Base-by-base conservation (phyloP, 2,888 invertebrate species). In the Eustalomyia histrio region DNA sequence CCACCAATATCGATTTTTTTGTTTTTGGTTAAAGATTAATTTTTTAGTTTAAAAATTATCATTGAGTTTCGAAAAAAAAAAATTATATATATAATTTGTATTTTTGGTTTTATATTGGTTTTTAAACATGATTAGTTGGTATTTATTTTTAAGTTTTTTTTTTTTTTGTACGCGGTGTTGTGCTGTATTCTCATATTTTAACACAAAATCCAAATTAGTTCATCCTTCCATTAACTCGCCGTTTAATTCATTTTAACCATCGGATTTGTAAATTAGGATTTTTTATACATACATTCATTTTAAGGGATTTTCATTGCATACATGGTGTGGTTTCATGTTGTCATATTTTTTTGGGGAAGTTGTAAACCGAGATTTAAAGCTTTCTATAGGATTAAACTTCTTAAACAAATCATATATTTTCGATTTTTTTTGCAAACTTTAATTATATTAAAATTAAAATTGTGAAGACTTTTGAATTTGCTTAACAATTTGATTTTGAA, bases 151-250 rank as follows among this genome's bases (percentile, higher is more conserved):
- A 35, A 43, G 55, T 73, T 73, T 58, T 72, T 76, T 73, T 58
- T 72, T 76, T 71, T 17, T 29, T 58, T 65, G 57, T 57, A 69
- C 67, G 80, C 80, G 83, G 83, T 83, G 83, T 81, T 83, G 83
- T 83, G 76, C 69, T 83, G 61, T 76, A 74, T 55, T 47, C n/a
- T 55, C n/a, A n/a, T 64, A 52, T 74, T 76, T 72, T 63, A 69
- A 65, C 52, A 33, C 55, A 68, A 55, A 72, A 55, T 3, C 24
- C 2, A 63, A 63, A 14, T 43, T 29, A 58, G 17, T 64, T 53
- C 50, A 69, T 58, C 61, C 58, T 14, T 10, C 18, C 60, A 35
- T 60, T 64, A 33, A 64, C 5, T 29, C 64, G 29, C 24, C 14
- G 55, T 60, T 33, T 18, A 35, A 60, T 39, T 55, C 67, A 67